Evolutionary conservation across 2,113 vertebrate species (phyloP), one percentile per base, ranked within the genome.

Genomic region (Entosphenus tridentatus): DNA sequence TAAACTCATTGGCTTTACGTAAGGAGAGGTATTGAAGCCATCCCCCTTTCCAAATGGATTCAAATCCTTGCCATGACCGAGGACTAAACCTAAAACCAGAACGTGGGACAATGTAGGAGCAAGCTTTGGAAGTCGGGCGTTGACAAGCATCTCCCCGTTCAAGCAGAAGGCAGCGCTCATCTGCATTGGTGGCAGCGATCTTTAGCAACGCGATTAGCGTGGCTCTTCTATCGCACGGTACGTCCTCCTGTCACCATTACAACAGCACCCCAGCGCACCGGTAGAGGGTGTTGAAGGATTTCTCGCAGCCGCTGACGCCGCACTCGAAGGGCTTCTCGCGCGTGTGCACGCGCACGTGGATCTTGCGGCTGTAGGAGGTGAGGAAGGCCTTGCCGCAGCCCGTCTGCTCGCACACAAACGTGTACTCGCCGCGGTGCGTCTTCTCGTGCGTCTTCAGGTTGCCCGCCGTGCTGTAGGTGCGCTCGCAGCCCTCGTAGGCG

Each of bases 281-380:
- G 81, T 97, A 98, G 13, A 98, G 80, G 0, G 93, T 98, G 77
- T 97, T 98, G 77, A 97, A 98, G 0, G 89, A 90, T 76, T 95
- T 97, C 74, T 96, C 92, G 69, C 93, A 98, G 77, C 92, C 92
- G 75, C 95, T 90, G 71, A 95, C 89, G 1, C 95, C 88, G 13
- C 93, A 98, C 74, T 96, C 93, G 21, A 98, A 98, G 1, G 93
- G 92, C 76, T 96, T 96, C 75, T 98, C 93, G 79, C 96, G 96
- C 13, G 93, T 98, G 82, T 98, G 93, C 73, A 96, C 92, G 3
- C 93, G 82, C 14, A 96, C 90, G 0, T 98, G 93, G 79, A 98
- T 96, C 79, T 90, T 96, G 76, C 96, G 87, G 78, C 92, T 96
- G 80, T 98, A 98, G 8, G 93, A 97, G 57, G 93, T 98, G 73